Evolutionary conservation across 2,797 vertebrate genomes (phyloP).

Genomic region (Fundulus diaphanus): DNA sequence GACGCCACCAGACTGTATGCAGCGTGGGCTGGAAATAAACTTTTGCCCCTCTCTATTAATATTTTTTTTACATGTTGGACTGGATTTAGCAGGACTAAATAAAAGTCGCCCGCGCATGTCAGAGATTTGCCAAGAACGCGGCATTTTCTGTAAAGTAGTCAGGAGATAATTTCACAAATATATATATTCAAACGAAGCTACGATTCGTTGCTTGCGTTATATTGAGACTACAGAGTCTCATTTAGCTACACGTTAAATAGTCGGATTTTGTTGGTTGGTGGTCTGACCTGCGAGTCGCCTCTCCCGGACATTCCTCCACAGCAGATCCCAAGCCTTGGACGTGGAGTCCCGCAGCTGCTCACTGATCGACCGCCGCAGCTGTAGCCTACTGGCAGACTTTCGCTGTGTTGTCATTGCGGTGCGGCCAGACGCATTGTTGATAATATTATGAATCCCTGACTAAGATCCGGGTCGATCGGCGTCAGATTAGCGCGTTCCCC

Average conservation of each 20-base stretch:
- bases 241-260: not conserved
- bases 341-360: constrained; percentile 87
- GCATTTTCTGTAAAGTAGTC: not conserved
- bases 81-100: not conserved
- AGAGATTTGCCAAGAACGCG: not conserved
- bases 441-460: constrained; percentile 22
- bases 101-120: not conserved
- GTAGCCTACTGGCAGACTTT: constrained; percentile 75
- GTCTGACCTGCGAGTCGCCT: constrained; percentile 91
- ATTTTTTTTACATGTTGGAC: not conserved
- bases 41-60: constrained; percentile 7
- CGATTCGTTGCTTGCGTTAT: not conserved
- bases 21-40: constrained; percentile 31
- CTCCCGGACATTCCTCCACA: constrained; percentile 91
- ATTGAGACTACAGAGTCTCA: not conserved
- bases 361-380: constrained; percentile 84
- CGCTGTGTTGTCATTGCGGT: constrained; percentile 77
- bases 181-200: not conserved
- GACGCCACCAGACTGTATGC: constrained; percentile 20
- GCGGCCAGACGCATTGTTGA: constrained; percentile 38
- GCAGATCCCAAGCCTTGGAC: constrained; percentile 90
- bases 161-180: not conserved
- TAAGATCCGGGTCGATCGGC: constrained; percentile 10
- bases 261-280: constrained; percentile 23
- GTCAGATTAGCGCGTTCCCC: not conserved